Evolutionary conservation across 30 jellyfish, hydroid and myxozoan species (phyloP).

Genomic region (Turritopsis rubra): DNA sequence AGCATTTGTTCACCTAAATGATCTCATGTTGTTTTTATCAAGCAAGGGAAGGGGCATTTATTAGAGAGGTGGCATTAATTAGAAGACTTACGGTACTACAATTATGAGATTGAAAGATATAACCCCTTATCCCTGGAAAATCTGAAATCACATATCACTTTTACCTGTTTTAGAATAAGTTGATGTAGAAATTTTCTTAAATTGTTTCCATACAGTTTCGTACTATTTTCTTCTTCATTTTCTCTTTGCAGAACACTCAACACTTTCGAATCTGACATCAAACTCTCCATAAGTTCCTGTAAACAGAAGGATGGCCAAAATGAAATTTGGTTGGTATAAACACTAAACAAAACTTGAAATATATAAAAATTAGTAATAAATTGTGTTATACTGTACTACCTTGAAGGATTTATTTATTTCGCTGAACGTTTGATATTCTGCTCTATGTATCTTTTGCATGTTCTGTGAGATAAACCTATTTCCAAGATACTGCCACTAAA

Average conservation of each 20-base stretch:
- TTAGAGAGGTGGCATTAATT: too few species aligned
- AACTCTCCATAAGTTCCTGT: slow-evolving; percentile 60
- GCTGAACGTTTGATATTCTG: neutral
- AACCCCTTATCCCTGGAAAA: too few species aligned
- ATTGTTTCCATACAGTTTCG: slow-evolving; percentile 57
- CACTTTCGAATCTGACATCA: slow-evolving; percentile 51
- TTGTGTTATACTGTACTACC: neutral
- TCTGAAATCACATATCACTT: neutral
- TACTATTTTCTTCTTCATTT: slow-evolving; percentile 43
- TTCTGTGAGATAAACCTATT: neutral
- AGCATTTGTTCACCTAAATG: too few species aligned
- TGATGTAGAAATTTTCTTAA: slow-evolving; percentile 32
- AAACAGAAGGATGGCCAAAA: neutral
- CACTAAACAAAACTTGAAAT: too few species aligned
- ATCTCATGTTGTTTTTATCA: too few species aligned
- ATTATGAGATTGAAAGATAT: too few species aligned
- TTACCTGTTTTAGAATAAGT: slow-evolving; percentile 47
- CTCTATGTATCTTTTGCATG: neutral
- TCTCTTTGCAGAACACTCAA: slow-evolving; percentile 53
- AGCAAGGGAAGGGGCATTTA: too few species aligned
- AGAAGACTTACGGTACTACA: too few species aligned
- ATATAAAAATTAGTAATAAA: neutral
- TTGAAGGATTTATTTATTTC: neutral
- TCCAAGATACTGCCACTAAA: slow-evolving; percentile 54
- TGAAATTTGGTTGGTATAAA: neutral